Evolutionary conservation across 1,140 invertebrate species (phyloP).

Genomic region (Lepidurus arcticus): DNA sequence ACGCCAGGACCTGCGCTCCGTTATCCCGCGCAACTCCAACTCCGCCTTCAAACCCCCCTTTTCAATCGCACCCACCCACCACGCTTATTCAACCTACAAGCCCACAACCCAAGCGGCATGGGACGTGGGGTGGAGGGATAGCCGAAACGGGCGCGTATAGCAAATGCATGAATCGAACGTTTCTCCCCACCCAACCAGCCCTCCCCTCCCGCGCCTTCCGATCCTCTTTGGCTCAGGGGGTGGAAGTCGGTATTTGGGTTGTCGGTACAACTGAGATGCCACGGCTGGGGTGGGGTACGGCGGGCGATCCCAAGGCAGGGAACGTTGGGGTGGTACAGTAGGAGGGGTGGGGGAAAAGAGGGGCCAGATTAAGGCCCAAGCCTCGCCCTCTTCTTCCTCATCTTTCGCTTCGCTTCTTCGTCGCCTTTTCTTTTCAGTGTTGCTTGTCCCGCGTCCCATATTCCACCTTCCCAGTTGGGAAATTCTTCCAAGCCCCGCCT

Average conservation of each 20-base stretch:
- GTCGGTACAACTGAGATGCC: slow-evolving; percentile 17
- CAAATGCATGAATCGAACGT: slow-evolving; percentile 2
- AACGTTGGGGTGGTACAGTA: background rate
- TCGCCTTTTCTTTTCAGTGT: background rate
- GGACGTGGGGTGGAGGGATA: background rate
- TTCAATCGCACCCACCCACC: slow-evolving; percentile 1
- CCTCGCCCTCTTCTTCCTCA: slow-evolving; percentile 6
- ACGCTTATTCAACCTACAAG: background rate
- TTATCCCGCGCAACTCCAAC: slow-evolving; percentile 12
- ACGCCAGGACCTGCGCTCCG: slow-evolving; percentile 10
- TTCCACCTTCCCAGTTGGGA: background rate
- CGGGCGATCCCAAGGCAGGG: background rate
- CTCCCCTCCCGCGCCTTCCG: background rate
- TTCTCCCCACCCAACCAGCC: background rate
- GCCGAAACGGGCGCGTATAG: background rate
- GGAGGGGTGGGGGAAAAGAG: background rate
- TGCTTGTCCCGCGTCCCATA: background rate
- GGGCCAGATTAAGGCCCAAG: background rate
- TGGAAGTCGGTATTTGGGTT: background rate
- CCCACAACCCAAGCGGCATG: background rate
- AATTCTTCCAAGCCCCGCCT: background rate
- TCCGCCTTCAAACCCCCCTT: background rate
- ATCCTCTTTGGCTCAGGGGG: background rate
- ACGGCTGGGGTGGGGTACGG: background rate
- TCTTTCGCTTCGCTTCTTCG: background rate